Percentiles rank a stretch among this genome's conserved stretches.
Evolutionary conservation across 2,888 invertebrate species (phyloP).

Genomic region (Calameuta pallipes): DNA sequence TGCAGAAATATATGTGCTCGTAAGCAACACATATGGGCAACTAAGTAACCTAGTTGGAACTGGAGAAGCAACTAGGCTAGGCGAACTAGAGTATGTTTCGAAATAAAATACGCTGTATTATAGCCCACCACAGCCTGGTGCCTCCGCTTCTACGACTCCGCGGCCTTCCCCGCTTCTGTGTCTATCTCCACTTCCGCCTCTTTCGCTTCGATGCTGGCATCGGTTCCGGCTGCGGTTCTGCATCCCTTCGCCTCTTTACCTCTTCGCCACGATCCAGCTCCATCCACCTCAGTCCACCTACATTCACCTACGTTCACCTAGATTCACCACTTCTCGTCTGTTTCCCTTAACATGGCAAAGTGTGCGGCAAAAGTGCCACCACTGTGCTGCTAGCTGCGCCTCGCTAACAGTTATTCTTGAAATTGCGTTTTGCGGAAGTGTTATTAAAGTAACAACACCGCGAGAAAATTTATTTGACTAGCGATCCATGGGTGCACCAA

Average conservation of each 20-base stretch:
- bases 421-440: slow-evolving; percentile 53
- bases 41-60: neutral
- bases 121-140: neutral
- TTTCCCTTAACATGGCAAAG: too few species aligned
- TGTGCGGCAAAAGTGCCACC: too few species aligned
- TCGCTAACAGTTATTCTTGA: slow-evolving; percentile 56
- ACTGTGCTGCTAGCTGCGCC: slow-evolving; percentile 1
- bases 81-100: slow-evolving; percentile 1
- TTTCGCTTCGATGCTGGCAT: neutral
- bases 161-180: too few species aligned
- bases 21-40: slow-evolving; percentile 9
- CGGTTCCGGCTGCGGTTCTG: too few species aligned
- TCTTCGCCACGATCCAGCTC: too few species aligned
- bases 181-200: slow-evolving; percentile 2
- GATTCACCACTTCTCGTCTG: neutral
- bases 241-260: too few species aligned
- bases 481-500: neutral
- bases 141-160: too few species aligned
- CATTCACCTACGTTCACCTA: neutral
- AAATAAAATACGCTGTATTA: slow-evolving; percentile 1
- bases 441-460: slow-evolving; percentile 59
- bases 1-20: slow-evolving; percentile 14
- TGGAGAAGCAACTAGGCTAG: neutral
- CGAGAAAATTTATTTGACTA: slow-evolving; percentile 45
- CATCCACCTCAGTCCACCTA: too few species aligned